These are phyloP conservation scores for Lycaena phlaeas DNA, from an alignment of 2,888 invertebrate genomes.

Conservation along the genomic window DNA sequence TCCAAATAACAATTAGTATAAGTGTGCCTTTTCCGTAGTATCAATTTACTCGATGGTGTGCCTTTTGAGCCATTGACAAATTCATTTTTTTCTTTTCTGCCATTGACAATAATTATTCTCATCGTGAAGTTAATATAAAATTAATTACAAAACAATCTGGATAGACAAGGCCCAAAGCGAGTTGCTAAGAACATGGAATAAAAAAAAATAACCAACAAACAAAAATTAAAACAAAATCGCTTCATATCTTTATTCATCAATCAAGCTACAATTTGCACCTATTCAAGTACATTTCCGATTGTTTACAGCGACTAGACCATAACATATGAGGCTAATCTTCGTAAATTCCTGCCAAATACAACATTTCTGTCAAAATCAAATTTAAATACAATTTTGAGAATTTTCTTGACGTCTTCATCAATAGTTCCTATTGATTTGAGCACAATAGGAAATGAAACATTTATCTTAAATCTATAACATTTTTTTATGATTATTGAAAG, in stretches of 20 bases:
- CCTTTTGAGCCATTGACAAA: too few relatives aligned
- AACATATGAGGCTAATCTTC: constrained; percentile 22
- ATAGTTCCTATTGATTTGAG: background rate
- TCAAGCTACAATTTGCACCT: constrained; percentile 20
- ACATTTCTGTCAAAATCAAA: background rate
- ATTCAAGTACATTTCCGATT: constrained; percentile 18
- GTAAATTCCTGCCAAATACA: constrained; percentile 3
- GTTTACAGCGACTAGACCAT: constrained; percentile 30
- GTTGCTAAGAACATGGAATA: too few relatives aligned
- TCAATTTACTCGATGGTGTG: too few relatives aligned
- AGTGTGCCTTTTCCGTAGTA: too few relatives aligned
- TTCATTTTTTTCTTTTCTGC: too few relatives aligned
- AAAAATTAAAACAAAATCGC: too few relatives aligned
- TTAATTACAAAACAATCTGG: too few relatives aligned
- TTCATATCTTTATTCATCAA: constrained; percentile 16
- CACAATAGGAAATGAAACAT: constrained; percentile 2
- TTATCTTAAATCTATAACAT: constrained; percentile 2
- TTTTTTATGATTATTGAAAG: background rate
- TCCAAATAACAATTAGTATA: too few relatives aligned
- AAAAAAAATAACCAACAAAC: too few relatives aligned
- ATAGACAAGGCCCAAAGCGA: too few relatives aligned
- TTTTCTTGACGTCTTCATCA: background rate
- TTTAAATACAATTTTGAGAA: background rate
- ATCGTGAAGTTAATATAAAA: too few relatives aligned
- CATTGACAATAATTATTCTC: too few relatives aligned